phyloP scores from a whole-genome alignment of 2,888 invertebrate species.

The Disparrhopalites patrizii region DNA sequence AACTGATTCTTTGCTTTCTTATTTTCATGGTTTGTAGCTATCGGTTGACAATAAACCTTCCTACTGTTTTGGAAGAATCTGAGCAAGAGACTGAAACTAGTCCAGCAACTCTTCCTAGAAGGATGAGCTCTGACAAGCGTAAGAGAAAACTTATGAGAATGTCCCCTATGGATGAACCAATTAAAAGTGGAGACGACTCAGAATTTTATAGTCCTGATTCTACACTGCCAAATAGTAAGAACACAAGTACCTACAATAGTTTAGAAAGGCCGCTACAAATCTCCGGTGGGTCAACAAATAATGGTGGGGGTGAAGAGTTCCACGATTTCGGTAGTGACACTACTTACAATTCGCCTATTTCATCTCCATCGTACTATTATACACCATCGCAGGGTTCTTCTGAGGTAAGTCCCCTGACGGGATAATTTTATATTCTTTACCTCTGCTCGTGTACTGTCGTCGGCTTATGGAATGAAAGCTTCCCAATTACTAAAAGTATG shows the following conservation, averaged over 20 bases:
- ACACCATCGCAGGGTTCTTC: constrained; percentile 47
- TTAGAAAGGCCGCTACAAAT: constrained; percentile 45
- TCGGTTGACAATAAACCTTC: constrained; percentile 40
- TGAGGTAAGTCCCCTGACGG: constrained; percentile 38
- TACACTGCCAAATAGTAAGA: constrained; percentile 41
- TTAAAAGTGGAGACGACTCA: constrained; percentile 10
- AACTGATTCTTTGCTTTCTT: too few species aligned
- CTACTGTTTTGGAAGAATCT: constrained; percentile 45
- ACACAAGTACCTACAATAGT: constrained; percentile 39
- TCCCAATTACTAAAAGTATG: too few species aligned
- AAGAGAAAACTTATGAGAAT: constrained; percentile 18
- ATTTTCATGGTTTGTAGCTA: constrained; percentile 27
- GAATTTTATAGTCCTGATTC: constrained; percentile 44
- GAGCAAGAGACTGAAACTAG: constrained; percentile 47
- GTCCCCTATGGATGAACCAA: constrained; percentile 23
- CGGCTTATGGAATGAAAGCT: too few species aligned
- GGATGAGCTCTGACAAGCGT: constrained; percentile 23
- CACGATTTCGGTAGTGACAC: constrained; percentile 41
- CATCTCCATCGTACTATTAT: constrained; percentile 38
- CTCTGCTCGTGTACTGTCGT: too few species aligned
- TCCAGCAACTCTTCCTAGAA: constrained; percentile 32
- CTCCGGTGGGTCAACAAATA: constrained; percentile 28
- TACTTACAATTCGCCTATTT: constrained; percentile 45
- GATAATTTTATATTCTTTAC: too few species aligned
- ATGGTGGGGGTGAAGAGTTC: constrained; percentile 12